phyloP scores from a whole-genome alignment of 2,113 vertebrate genomes.

The Mugil cephalus region DNA sequence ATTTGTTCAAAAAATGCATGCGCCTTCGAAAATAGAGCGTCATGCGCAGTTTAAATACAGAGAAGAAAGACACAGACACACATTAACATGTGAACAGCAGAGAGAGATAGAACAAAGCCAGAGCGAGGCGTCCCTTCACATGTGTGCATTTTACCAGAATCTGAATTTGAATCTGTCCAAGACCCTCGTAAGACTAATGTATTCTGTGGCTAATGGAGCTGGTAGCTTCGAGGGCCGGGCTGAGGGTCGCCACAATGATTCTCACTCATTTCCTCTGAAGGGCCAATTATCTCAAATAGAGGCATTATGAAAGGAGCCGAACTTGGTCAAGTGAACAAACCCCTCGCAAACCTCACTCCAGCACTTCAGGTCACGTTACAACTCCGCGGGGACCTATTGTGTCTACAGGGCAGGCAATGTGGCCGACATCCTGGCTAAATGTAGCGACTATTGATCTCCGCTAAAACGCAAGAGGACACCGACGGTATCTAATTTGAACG shows the following conservation, averaged over 20 bases:
- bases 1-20: too few relatives aligned
- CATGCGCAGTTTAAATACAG: not conserved
- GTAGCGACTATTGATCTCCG: not conserved
- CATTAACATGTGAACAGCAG: slow-evolving; percentile 12
- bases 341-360: slow-evolving; percentile 40
- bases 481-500: not conserved
- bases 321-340: slow-evolving; percentile 71
- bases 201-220: slow-evolving; percentile 79
- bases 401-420: slow-evolving; percentile 4
- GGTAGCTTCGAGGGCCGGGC: slow-evolving; percentile 64
- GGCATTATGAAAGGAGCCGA: slow-evolving; percentile 69
- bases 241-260: slow-evolving; percentile 74
- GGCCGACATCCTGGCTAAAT: slow-evolving; percentile 13
- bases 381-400: slow-evolving; percentile 24
- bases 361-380: slow-evolving; percentile 53
- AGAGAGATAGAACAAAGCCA: slow-evolving; percentile 30
- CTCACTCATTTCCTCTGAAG: slow-evolving; percentile 80
- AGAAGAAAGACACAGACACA: slow-evolving; percentile 20
- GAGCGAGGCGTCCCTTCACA: slow-evolving; percentile 41
- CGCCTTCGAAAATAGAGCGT: too few relatives aligned
- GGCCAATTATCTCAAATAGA: slow-evolving; percentile 83
- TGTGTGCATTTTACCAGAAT: slow-evolving; percentile 65
- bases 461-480: not conserved
- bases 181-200: slow-evolving; percentile 74
- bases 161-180: slow-evolving; percentile 71